phyloP scores from a whole-genome alignment of 2,888 invertebrate species.

The Diplolepis rosae region DNA sequence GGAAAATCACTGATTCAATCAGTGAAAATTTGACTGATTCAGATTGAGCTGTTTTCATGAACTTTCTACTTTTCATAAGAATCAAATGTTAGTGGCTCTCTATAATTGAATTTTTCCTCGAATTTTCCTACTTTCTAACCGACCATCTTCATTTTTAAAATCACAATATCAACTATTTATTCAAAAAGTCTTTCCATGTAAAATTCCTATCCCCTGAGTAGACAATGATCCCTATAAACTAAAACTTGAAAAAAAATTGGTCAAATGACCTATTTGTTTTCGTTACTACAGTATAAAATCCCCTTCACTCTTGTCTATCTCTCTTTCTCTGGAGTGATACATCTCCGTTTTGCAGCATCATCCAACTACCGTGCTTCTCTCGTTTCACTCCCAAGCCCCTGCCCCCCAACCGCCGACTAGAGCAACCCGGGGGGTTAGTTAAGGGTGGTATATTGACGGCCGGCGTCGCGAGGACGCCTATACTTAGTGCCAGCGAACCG shows the following conservation, averaged over 20 bases:
- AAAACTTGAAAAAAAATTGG: background rate
- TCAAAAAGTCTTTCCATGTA: no score
- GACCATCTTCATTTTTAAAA: no score
- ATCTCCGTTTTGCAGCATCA: constrained; percentile 27
- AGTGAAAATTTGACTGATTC: no score
- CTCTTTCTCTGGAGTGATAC: background rate
- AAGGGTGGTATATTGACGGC: constrained; percentile 73
- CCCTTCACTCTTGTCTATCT: background rate
- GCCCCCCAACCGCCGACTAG: constrained; percentile 58
- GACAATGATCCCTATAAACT: background rate
- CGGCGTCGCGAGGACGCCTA: constrained; percentile 74
- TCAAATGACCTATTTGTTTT: background rate
- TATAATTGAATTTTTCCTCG: no score
- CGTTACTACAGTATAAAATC: background rate
- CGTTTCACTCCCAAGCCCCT: constrained; percentile 46
- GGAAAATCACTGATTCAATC: no score
- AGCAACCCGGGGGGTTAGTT: constrained; percentile 68
- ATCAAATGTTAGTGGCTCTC: no score
- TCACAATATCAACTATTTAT: no score
- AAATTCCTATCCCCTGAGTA: no score
- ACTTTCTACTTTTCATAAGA: no score
- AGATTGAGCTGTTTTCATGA: no score
- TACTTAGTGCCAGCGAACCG: constrained; percentile 72
- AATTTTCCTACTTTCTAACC: no score
- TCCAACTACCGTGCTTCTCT: constrained; percentile 15